Evolutionary conservation across 2,113 vertebrate genomes (phyloP).

Genomic region (Pelvicachromis taeniatus): DNA sequence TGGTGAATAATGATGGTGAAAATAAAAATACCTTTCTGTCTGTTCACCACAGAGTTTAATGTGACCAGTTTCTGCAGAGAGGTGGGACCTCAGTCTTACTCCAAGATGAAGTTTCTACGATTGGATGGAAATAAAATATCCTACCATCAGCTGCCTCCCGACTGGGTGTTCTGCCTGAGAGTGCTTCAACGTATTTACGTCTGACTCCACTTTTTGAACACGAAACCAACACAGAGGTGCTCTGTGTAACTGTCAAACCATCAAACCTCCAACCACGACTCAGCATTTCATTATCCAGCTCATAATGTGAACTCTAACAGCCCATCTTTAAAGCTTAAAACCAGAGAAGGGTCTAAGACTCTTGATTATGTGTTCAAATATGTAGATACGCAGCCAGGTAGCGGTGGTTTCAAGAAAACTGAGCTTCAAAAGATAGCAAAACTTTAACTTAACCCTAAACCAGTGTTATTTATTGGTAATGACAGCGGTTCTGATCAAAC

Average conservation of each 20-base stretch:
- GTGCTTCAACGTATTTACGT: constrained; percentile 66
- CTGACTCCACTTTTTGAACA: constrained; percentile 26
- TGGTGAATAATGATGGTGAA: not conserved
- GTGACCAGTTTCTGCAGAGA: constrained; percentile 74
- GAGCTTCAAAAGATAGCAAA: constrained; percentile 14
- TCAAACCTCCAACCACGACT: not conserved
- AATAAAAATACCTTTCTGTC: not conserved
- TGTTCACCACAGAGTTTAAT: constrained; percentile 65
- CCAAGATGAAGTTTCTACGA: constrained; percentile 69
- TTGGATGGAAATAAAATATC: constrained; percentile 73
- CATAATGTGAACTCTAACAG: not conserved
- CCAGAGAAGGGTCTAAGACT: not conserved
- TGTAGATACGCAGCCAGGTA: not conserved
- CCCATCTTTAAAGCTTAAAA: not conserved
- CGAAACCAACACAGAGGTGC: not conserved
- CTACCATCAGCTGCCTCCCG: constrained; percentile 65
- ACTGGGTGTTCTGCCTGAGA: constrained; percentile 74
- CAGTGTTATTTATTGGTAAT: not conserved
- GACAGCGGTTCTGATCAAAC: constrained; percentile 18
- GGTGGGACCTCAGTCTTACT: constrained; percentile 66
- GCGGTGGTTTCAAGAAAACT: not conserved
- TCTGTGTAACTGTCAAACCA: not conserved
- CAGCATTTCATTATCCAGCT: not conserved
- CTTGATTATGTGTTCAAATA: not conserved
- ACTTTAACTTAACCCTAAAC: not conserved